Evolutionary conservation across 2,113 vertebrate genomes (phyloP), one percentile per base, ranked within the genome.

Genomic region (Excalfactoria chinensis): DNA sequence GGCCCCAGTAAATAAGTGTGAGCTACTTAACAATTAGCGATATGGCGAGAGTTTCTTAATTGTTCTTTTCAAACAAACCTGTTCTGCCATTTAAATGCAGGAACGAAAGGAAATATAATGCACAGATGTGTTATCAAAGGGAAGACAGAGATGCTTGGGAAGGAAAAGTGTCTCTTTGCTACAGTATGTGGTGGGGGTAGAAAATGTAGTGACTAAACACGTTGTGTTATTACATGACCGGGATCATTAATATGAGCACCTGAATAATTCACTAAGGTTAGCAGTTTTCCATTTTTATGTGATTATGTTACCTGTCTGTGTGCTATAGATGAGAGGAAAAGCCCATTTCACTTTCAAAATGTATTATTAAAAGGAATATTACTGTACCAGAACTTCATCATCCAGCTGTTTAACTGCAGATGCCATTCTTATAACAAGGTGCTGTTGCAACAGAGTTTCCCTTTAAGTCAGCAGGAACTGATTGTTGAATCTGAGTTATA

Each of bases 181-280:
- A 13, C 0, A 17, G 35, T 0, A 0, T 28, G 20, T 23, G n/a
- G 1, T 0, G 8, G 44, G 32, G 19, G 53, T 51, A 56, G n/a
- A 13, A 25, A 46, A 13, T 21, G 23, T 2, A 3, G 12, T 18
- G 13, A 2, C 11, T 17, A n/a, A 10, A 0, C 41, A 2, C 2
- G 43, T 53, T 64, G 10, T 74, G 48, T 4, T 0, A 0, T 22
- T 46, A 13, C 0, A 1, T 2, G 9, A 3, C 5, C 30, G 30
- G 10, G 20, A 34, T 35, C 19, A 84, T 28, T 11, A 58, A 7
- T 12, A 2, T 48, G 66, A 63, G 1, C 1, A 6, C 15, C 28
- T 41, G 63, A 72, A 67, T 80, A 30, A 5, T 67, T 79, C 84
- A 7, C 37, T 23, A 21, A 82, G 74, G 84, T 92, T 18, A 62